phyloP scores from a whole-genome alignment of 2,113 vertebrate genomes.

The Thunnus thynnus region DNA sequence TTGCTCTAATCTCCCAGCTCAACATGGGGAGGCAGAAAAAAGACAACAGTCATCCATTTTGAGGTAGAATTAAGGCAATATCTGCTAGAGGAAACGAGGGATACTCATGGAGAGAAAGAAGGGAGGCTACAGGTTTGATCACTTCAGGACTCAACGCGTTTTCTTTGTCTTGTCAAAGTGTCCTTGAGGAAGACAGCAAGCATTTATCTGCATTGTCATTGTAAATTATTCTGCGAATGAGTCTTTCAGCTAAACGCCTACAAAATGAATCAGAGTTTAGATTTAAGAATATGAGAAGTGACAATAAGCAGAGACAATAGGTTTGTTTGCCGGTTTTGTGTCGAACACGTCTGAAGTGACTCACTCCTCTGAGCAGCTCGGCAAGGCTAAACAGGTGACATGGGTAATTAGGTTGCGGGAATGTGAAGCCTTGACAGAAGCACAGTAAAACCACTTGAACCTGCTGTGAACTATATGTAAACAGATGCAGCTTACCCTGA shows the following conservation, averaged over 20 bases:
- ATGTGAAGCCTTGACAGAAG: slow-evolving; percentile 47
- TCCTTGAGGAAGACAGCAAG: not conserved
- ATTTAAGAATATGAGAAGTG: not conserved
- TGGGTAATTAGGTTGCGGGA: slow-evolving; percentile 56
- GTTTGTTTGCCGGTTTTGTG: not conserved
- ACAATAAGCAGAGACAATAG: not conserved
- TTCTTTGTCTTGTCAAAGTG: slow-evolving; percentile 2
- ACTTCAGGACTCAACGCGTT: not conserved
- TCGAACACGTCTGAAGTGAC: slow-evolving; percentile 27
- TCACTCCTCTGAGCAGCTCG: slow-evolving; percentile 47
- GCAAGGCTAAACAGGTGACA: slow-evolving; percentile 47
- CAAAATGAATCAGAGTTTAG: slow-evolving; percentile 28
- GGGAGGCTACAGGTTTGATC: slow-evolving; percentile 10
- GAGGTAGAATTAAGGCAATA: slow-evolving; percentile 67
- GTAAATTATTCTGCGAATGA: not conserved
- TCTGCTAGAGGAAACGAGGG: slow-evolving; percentile 3
- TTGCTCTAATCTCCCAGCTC: slow-evolving; percentile 93
- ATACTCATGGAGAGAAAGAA: not conserved
- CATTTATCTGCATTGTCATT: slow-evolving; percentile 18
- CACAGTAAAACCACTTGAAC: slow-evolving; percentile 40
- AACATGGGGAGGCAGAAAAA: slow-evolving; percentile 83
- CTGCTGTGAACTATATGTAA: slow-evolving; percentile 13
- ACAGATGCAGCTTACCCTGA: not conserved
- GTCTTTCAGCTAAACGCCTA: not conserved
- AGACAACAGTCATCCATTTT: slow-evolving; percentile 80